These are phyloP conservation scores for Toxotes lorentzi DNA, from an alignment of 2,797 vertebrate genomes.

Conservation along the genomic window DNA sequence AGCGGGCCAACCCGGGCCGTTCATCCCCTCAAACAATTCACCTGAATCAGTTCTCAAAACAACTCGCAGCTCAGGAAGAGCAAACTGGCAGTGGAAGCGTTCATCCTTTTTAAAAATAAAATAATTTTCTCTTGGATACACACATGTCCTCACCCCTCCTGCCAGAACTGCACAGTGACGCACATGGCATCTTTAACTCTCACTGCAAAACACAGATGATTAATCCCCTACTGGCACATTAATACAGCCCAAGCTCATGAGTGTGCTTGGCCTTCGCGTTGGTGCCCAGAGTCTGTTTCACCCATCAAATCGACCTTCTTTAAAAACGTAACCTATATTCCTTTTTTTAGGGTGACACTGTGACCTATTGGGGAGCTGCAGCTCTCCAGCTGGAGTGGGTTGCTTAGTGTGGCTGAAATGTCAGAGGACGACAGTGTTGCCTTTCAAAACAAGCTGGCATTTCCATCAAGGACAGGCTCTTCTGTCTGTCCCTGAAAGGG, in stretches of 20 bases:
- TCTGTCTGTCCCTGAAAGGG: constrained; percentile 53
- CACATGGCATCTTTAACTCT: constrained; percentile 54
- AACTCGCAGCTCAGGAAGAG: constrained; percentile 51
- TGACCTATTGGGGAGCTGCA: constrained; percentile 14
- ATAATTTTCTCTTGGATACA: neutral
- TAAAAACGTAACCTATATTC: constrained; percentile 51
- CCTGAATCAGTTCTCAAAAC: constrained; percentile 60
- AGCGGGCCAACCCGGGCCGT: neutral
- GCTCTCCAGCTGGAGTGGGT: constrained; percentile 13
- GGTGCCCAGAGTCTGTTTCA: neutral
- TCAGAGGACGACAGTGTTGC: constrained; percentile 75
- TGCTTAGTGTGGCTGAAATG: constrained; percentile 68
- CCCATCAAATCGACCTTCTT: neutral
- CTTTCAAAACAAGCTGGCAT: constrained; percentile 86
- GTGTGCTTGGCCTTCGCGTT: neutral
- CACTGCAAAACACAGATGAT: constrained; percentile 44
- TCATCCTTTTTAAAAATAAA: constrained; percentile 15
- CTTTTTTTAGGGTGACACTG: constrained; percentile 45
- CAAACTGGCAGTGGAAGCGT: constrained; percentile 24
- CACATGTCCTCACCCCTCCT: constrained; percentile 5
- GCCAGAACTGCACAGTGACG: constrained; percentile 31
- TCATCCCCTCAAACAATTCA: constrained; percentile 50
- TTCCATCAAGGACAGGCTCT: constrained; percentile 64
- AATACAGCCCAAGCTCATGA: constrained; percentile 5
- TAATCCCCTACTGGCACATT: constrained; percentile 49